Conservation (phyloP, 2,113 vertebrate genomes). For the Crotalus horridus region DNA sequence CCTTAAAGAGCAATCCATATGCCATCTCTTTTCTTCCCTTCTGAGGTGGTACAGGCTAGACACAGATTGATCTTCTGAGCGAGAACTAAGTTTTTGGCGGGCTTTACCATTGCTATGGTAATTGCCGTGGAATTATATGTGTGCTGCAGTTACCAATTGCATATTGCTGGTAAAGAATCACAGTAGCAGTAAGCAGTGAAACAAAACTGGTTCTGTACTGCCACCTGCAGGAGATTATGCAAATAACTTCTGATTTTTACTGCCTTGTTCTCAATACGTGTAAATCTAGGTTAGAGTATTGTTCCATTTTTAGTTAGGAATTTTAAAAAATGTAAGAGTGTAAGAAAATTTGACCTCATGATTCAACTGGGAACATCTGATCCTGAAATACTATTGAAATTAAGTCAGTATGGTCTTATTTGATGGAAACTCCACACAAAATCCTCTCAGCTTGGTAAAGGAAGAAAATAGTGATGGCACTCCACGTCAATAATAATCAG, state of each 20-base stretch:
- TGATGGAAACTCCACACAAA: neutral
- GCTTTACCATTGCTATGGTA: neutral
- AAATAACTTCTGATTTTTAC: neutral
- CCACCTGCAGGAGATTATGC: neutral
- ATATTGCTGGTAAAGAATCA: neutral
- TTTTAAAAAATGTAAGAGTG: neutral
- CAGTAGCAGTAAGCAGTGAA: neutral
- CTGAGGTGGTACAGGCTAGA: neutral
- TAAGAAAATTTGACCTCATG: neutral
- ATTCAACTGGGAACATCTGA: neutral
- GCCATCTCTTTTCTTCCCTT: neutral
- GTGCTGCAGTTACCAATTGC: neutral
- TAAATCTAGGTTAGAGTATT: neutral
- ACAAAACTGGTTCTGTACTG: neutral
- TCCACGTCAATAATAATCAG: neutral
- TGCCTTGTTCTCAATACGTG: neutral
- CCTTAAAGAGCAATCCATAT: neutral
- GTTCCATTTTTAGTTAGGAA: neutral
- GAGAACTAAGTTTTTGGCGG: neutral
- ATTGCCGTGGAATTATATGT: neutral
- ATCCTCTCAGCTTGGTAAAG: neutral
- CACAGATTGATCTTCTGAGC: neutral
- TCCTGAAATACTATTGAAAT: neutral
- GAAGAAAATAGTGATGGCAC: neutral
- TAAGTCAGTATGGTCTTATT: neutral